Evolutionary conservation across 1,140 invertebrate species (phyloP).

Genomic region (Sycophila sp.): DNA sequence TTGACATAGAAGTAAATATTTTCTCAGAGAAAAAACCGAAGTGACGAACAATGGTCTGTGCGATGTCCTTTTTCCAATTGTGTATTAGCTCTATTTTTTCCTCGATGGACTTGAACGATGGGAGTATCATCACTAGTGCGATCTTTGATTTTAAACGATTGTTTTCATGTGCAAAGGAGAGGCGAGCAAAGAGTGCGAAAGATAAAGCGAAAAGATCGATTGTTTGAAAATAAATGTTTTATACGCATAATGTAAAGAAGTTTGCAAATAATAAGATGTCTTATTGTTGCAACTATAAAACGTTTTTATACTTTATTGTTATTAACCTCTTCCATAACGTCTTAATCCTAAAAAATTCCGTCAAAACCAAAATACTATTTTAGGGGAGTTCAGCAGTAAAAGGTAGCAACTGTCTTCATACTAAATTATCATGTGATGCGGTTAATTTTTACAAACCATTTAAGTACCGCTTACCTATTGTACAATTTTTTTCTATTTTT

Average conservation of each 20-base stretch:
- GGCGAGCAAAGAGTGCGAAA: background rate
- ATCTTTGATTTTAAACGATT: slow-evolving; percentile 27
- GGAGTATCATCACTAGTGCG: slow-evolving; percentile 18
- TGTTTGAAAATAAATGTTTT: slow-evolving; percentile 50
- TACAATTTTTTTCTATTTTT: too few species aligned
- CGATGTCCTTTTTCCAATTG: slow-evolving; percentile 36
- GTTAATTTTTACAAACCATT: too few species aligned
- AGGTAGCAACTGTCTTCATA: too few species aligned
- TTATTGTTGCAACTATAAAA: slow-evolving; percentile 15
- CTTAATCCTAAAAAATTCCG: too few species aligned
- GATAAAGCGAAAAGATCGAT: slow-evolving; percentile 40
- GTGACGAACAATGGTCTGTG: slow-evolving; percentile 12
- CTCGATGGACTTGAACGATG: slow-evolving; percentile 12
- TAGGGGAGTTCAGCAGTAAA: too few species aligned
- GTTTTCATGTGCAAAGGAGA: slow-evolving; percentile 17
- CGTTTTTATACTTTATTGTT: too few species aligned
- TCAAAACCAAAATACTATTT: too few species aligned
- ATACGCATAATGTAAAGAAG: slow-evolving; percentile 49
- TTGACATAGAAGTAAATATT: slow-evolving; percentile 27
- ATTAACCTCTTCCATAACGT: too few species aligned
- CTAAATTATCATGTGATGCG: too few species aligned
- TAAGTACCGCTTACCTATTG: too few species aligned
- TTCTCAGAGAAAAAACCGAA: slow-evolving; percentile 13
- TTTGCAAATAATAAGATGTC: slow-evolving; percentile 47
- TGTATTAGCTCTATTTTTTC: slow-evolving; percentile 16